phyloP scores from a whole-genome alignment of 30 jellyfish, hydroid and myxozoan species.

The Aurelia sp. region DNA sequence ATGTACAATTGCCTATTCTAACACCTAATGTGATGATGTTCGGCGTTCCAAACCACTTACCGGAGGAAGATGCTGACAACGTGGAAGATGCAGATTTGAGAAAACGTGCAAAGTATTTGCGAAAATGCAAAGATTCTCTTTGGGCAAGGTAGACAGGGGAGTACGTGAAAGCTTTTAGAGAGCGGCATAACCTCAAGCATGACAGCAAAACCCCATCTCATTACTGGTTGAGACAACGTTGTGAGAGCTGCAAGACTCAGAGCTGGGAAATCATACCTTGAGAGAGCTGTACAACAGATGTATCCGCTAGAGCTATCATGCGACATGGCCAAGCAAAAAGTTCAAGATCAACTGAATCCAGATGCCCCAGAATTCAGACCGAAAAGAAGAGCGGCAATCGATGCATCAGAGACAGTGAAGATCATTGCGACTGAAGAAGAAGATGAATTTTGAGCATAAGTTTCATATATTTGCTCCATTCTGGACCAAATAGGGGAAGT shows the following conservation, averaged over 20 bases:
- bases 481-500: no score
- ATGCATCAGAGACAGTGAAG: neutral
- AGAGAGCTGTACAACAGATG: neutral
- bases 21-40: slow-evolving; percentile 61
- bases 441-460: no score
- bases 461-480: no score
- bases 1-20: slow-evolving; percentile 35
- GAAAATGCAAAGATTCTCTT: slow-evolving; percentile 16
- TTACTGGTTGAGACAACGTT: neutral
- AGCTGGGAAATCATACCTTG: slow-evolving; percentile 14
- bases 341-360: neutral
- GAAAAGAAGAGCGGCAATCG: neutral
- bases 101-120: slow-evolving; percentile 39
- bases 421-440: no score
- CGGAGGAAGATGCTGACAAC: neutral
- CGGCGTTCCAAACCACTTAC: slow-evolving; percentile 26
- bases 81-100: slow-evolving; percentile 42
- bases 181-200: neutral
- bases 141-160: slow-evolving; percentile 67
- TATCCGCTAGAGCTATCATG: slow-evolving; percentile 12
- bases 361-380: neutral
- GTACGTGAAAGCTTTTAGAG: slow-evolving; percentile 1
- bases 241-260: slow-evolving; percentile 11
- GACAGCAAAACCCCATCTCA: neutral
- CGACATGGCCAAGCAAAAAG: neutral